phyloP scores from a whole-genome alignment of 2,888 invertebrate genomes.

The Eugnorisma glareosa region DNA sequence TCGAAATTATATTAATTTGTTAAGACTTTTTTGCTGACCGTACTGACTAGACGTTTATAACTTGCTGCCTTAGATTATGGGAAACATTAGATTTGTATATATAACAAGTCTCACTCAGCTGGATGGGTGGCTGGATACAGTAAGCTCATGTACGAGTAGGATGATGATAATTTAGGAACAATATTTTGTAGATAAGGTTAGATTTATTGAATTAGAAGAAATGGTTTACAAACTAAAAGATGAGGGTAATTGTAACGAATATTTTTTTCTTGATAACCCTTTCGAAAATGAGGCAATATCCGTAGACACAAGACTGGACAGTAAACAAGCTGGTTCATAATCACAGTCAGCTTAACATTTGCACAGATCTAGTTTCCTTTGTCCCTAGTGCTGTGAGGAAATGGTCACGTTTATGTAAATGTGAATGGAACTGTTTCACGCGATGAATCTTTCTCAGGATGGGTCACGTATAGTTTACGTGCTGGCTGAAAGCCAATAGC shows the following conservation, averaged over 20 bases:
- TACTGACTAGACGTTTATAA: background rate
- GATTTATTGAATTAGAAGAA: background rate
- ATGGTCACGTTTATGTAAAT: conserved; percentile 56
- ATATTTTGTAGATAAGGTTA: background rate
- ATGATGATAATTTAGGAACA: background rate
- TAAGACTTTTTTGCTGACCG: conserved; percentile 6
- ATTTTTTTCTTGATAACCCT: background rate
- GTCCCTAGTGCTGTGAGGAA: conserved; percentile 42
- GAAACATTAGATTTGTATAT: background rate
- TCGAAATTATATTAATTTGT: conserved; percentile 16
- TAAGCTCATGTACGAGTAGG: background rate
- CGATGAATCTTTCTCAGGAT: conserved; percentile 60
- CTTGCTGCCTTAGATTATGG: background rate
- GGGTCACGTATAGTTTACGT: conserved; percentile 53
- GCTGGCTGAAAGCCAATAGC: conserved; percentile 61
- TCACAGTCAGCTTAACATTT: conserved; percentile 16
- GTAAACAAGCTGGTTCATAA: conserved; percentile 1
- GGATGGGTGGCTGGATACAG: no score
- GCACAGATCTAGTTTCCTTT: conserved; percentile 43
- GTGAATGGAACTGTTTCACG: conserved; percentile 58
- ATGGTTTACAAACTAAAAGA: background rate
- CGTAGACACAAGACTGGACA: conserved; percentile 13
- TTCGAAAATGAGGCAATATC: conserved; percentile 9
- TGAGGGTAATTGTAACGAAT: background rate
- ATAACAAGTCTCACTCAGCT: background rate